Conservation (phyloP, 2,888 invertebrate genomes). For the Mesorhabditis sp. region DNA sequence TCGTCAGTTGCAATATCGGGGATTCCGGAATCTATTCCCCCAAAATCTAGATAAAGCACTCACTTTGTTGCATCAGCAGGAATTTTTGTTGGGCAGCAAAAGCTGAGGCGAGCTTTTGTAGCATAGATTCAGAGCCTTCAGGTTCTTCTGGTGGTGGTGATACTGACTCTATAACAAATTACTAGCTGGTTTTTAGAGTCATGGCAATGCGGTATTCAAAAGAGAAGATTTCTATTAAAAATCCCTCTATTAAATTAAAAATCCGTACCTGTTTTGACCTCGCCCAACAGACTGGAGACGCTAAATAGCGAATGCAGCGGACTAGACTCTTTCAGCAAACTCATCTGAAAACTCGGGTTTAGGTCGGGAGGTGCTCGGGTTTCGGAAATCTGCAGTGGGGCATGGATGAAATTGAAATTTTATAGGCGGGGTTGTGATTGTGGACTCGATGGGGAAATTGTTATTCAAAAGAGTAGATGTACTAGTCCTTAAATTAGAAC, state of each 20-base stretch:
- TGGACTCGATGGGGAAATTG: no score
- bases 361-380: not conserved
- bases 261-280: not conserved
- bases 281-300: not conserved
- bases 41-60: not conserved
- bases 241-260: not conserved
- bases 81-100: constrained; percentile 37
- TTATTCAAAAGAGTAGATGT: no score
- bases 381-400: not conserved
- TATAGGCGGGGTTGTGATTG: not conserved
- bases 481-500: no score
- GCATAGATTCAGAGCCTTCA: constrained; percentile 19
- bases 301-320: not conserved
- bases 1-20: not conserved
- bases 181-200: not conserved
- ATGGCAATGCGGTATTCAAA: not conserved
- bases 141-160: constrained; percentile 8
- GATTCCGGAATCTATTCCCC: constrained; percentile 7
- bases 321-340: constrained; percentile 4
- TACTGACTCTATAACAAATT: no score
- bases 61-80: constrained; percentile 35
- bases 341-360: not conserved
- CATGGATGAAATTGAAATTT: not conserved
- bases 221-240: not conserved
- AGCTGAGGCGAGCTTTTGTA: constrained; percentile 36